Conservation (phyloP, 2,797 vertebrate genomes). For the Pempheris klunzingeri region DNA sequence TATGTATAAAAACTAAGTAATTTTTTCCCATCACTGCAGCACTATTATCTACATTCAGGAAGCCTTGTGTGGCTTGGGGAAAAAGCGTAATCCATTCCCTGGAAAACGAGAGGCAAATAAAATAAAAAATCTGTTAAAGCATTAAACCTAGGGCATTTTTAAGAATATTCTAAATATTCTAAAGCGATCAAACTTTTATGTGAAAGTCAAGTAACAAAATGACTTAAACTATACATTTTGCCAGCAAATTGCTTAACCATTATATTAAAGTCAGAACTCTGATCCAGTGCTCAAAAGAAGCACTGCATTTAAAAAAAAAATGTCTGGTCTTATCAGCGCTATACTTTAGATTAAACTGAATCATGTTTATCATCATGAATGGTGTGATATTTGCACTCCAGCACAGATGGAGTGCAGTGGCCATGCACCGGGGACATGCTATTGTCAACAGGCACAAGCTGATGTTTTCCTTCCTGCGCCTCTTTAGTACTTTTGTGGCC, state of each 20-base stretch:
- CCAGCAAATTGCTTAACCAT: constrained; percentile 4
- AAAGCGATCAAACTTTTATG: constrained; percentile 41
- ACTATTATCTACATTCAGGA: constrained; percentile 64
- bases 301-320: neutral
- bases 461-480: constrained; percentile 15
- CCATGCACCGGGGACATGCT: neutral
- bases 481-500: constrained; percentile 25
- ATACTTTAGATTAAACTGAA: neutral
- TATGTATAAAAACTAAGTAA: constrained; percentile 39
- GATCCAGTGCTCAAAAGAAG: neutral
- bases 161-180: constrained; percentile 41
- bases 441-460: constrained; percentile 9
- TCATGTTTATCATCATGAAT: neutral
- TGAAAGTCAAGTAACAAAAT: constrained; percentile 23
- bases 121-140: constrained; percentile 31
- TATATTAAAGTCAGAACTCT: constrained; percentile 11
- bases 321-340: neutral
- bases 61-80: constrained; percentile 53
- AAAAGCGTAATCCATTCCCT: constrained; percentile 50
- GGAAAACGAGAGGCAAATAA: constrained; percentile 36
- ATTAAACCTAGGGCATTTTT: constrained; percentile 47
- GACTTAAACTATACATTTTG: constrained; percentile 8
- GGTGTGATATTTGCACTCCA: neutral
- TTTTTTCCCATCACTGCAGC: constrained; percentile 50
- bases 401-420: constrained; percentile 16